These are phyloP conservation scores for Sebastes wilsoni DNA, from an alignment of 2,797 vertebrate species.

Conservation along the genomic window DNA sequence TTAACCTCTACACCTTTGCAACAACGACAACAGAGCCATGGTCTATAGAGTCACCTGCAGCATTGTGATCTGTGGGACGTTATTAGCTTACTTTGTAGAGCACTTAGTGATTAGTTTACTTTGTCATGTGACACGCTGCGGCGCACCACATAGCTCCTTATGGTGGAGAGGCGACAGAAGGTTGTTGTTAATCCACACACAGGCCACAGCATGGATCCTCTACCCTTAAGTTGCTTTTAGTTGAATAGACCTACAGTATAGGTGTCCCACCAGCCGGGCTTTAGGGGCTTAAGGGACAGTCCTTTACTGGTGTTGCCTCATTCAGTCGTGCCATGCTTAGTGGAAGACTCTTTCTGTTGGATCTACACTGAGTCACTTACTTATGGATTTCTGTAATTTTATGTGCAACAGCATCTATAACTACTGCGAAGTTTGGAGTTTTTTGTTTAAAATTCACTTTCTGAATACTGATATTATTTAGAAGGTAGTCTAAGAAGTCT, in stretches of 20 bases:
- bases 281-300: constrained; percentile 52
- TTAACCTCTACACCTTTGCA: neutral
- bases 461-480: neutral
- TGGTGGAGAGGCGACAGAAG: constrained; percentile 43
- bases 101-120: constrained; percentile 34
- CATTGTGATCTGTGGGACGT: neutral
- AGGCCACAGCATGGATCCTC: constrained; percentile 15
- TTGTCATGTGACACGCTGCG: constrained; percentile 40
- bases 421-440: neutral
- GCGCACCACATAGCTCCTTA: constrained; percentile 28
- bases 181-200: constrained; percentile 61
- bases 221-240: constrained; percentile 51
- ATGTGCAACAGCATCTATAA: neutral
- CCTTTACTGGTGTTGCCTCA: neutral
- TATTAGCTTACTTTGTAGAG: constrained; percentile 18
- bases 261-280: constrained; percentile 40
- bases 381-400: neutral
- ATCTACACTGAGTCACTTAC: neutral
- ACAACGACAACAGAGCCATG: neutral
- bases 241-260: constrained; percentile 31
- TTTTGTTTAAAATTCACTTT: neutral
- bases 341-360: neutral
- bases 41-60: neutral
- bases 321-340: neutral
- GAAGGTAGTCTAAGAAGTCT: neutral